phyloP scores from a whole-genome alignment of 2,888 invertebrate species.

The Raillietiella orientalis region DNA sequence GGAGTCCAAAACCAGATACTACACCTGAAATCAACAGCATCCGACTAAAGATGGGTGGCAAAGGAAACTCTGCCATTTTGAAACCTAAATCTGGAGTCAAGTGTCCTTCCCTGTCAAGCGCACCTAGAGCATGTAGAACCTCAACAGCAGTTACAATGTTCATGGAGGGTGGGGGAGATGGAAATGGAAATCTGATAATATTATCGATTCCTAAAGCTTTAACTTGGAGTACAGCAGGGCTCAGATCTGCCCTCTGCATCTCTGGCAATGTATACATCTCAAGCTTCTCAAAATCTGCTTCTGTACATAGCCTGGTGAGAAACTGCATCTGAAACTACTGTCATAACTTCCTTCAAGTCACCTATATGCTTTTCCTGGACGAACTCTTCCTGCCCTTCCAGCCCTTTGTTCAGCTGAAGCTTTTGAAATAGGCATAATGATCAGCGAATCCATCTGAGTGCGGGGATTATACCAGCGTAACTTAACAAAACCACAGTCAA shows the following conservation, averaged over 20 bases:
- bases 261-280: conserved; percentile 48
- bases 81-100: conserved; percentile 43
- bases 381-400: conserved; percentile 59
- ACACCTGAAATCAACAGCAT: conserved; percentile 32
- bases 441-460: conserved; percentile 48
- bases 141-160: conserved; percentile 56
- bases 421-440: conserved; percentile 45
- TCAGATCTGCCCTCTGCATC: conserved; percentile 61
- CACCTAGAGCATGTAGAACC: conserved; percentile 47
- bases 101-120: conserved; percentile 38
- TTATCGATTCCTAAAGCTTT: conserved; percentile 85
- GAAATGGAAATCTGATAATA: conserved; percentile 61
- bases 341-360: conserved; percentile 9
- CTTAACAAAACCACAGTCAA: conserved; percentile 89
- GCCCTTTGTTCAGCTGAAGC: conserved; percentile 72
- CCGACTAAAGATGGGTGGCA: conserved; percentile 29
- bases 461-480: conserved; percentile 56
- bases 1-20: conserved; percentile 6
- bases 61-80: conserved; percentile 66
- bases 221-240: conserved; percentile 48
- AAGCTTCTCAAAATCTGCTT: conserved; percentile 35
- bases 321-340: conserved; percentile 5
- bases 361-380: conserved; percentile 53
- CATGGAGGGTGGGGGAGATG: conserved; percentile 64
- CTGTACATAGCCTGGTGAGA: conserved; percentile 30